phyloP scores from a whole-genome alignment of 92 coral and sea anemone genomes.

The Nematostella vectensis region DNA sequence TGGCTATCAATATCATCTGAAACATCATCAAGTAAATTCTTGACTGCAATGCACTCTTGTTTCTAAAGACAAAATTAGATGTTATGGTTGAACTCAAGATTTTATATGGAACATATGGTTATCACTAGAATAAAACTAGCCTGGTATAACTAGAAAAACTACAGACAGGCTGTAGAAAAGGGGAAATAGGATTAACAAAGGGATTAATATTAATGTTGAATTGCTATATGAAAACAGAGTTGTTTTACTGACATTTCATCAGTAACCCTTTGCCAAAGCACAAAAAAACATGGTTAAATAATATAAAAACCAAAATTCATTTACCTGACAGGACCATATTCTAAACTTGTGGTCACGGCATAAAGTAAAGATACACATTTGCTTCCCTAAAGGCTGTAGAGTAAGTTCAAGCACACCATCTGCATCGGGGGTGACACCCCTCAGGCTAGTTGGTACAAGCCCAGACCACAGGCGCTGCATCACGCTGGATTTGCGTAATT shows the following conservation, averaged over 20 bases:
- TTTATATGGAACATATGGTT: too few species aligned
- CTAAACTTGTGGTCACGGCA: conserved; percentile 88
- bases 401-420: conserved; percentile 64
- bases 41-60: conserved; percentile 71
- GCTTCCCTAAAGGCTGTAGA: conserved; percentile 68
- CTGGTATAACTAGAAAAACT: too few species aligned
- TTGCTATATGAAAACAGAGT: too few species aligned
- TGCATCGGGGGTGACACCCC: conserved; percentile 59
- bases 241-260: too few species aligned
- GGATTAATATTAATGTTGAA: too few species aligned
- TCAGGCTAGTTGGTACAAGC: conserved; percentile 81
- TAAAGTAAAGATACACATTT: conserved; percentile 75
- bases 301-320: too few species aligned
- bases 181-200: too few species aligned
- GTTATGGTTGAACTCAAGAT: too few species aligned
- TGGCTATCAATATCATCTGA: conserved; percentile 89
- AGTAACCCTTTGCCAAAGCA: too few species aligned
- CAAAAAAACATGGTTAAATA: too few species aligned
- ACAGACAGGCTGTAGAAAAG: too few species aligned
- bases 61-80: conserved; percentile 44
- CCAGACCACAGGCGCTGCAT: conserved; percentile 98
- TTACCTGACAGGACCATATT: conserved; percentile 99
- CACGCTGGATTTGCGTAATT: conserved; percentile 74
- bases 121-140: too few species aligned
- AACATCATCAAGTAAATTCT: conserved; percentile 82